These are phyloP conservation scores for Syngnathus typhle DNA, from an alignment of 2,113 vertebrate species.

Conservation along the genomic window DNA sequence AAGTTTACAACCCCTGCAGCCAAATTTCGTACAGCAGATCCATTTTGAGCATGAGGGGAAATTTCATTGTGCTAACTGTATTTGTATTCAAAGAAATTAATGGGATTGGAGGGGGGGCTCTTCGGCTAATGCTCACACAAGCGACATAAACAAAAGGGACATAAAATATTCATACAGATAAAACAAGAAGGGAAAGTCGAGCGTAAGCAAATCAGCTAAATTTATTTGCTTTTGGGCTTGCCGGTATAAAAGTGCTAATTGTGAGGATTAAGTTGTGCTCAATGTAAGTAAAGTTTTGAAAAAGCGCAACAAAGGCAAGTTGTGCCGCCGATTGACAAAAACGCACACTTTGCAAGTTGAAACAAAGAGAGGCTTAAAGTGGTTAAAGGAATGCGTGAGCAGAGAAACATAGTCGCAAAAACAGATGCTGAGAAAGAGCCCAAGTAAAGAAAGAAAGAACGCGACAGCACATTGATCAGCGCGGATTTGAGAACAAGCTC, in stretches of 20 bases:
- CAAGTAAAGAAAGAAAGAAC: slow-evolving; percentile 26
- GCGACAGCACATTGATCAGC: slow-evolving; percentile 64
- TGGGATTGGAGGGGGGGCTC: slow-evolving; percentile 33
- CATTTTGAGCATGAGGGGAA: slow-evolving; percentile 37
- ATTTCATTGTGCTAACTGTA: slow-evolving; percentile 36
- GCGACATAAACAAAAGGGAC: slow-evolving; percentile 56
- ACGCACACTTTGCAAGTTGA: slow-evolving; percentile 45
- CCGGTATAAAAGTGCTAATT: slow-evolving; percentile 48
- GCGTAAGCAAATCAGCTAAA: slow-evolving; percentile 54
- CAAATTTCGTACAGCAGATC: slow-evolving; percentile 37
- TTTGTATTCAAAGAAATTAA: slow-evolving; percentile 56
- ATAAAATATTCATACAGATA: slow-evolving; percentile 59
- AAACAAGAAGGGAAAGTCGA: slow-evolving; percentile 54
- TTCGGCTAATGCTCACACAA: slow-evolving; percentile 49
- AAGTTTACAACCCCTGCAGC: slow-evolving; percentile 45
- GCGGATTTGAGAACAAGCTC: slow-evolving; percentile 49
- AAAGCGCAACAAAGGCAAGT: slow-evolving; percentile 16
- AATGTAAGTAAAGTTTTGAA: slow-evolving; percentile 38
- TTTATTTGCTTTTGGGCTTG: slow-evolving; percentile 51
- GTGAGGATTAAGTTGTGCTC: slow-evolving; percentile 45
- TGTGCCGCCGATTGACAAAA: slow-evolving; percentile 31
- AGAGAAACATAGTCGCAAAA: slow-evolving; percentile 25
- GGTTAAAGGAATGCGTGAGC: slow-evolving; percentile 34
- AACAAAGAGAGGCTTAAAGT: slow-evolving; percentile 50
- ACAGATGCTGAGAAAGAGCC: slow-evolving; percentile 12